Conservation (phyloP, 2,113 vertebrate genomes). For the Oryzias melastigma region DNA sequence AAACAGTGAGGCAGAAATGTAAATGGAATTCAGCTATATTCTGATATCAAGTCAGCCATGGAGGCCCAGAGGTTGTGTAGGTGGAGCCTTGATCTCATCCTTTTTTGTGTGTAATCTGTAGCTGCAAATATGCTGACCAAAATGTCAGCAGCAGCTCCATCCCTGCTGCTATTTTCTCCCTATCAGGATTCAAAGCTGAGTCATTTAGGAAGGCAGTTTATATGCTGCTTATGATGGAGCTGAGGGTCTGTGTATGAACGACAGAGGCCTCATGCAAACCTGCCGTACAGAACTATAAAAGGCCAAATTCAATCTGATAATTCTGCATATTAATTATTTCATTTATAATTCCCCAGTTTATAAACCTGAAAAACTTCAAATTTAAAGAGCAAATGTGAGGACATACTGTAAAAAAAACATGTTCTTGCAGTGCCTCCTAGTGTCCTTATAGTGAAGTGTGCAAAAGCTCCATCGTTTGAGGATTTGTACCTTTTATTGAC, state of each 20-base stretch:
- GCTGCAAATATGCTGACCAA: conserved; percentile 42
- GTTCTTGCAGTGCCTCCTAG: conserved; percentile 11
- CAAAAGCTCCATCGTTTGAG: not conserved
- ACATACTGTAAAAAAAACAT: not conserved
- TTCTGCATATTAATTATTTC: conserved; percentile 11
- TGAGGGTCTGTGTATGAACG: not conserved
- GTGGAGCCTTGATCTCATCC: conserved; percentile 23
- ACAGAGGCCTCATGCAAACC: too few species aligned
- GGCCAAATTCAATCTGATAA: conserved; percentile 5
- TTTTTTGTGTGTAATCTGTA: conserved; percentile 15
- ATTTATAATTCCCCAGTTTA: conserved; percentile 30
- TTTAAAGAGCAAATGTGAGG: conserved; percentile 22
- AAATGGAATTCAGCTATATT: not conserved
- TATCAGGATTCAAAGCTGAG: conserved; percentile 24
- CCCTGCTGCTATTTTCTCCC: conserved; percentile 54
- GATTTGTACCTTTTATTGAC: conserved; percentile 82
- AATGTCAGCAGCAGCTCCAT: conserved; percentile 55
- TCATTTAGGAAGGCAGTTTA: conserved; percentile 35
- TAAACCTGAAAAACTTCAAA: not conserved
- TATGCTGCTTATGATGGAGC: conserved; percentile 53
- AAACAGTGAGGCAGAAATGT: not conserved
- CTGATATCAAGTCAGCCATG: not conserved
- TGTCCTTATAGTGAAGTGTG: conserved; percentile 5
- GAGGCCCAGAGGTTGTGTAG: conserved; percentile 2
- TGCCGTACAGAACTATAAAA: too few species aligned